Evolutionary conservation across 2,888 invertebrate genomes (phyloP), one percentile per base, ranked within the genome.

Genomic region (Lasiommata megera): DNA sequence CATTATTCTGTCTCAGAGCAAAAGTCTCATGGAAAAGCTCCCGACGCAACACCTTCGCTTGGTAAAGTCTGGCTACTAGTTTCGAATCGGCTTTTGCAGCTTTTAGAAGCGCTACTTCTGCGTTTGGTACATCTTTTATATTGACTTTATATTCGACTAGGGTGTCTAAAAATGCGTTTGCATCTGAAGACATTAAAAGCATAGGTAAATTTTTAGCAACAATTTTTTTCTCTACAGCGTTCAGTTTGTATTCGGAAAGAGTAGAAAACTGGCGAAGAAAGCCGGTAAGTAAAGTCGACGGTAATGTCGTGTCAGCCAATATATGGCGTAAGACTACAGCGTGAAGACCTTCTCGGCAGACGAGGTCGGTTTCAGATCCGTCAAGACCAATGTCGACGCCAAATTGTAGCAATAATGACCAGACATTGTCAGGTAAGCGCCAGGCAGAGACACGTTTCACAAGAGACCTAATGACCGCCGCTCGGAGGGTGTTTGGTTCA

Each of bases 311-410:
- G 11, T 62, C 62, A 6, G 63, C 50, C 28, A 85, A 46, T 14
- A 87, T 58, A 9, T 74, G 66, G 1, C 82, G 75, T 38, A 85
- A 62, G 1, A 87, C 66, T 1, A 77, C 78, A 0, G 79, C 77
- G 46, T 87, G 86, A 11, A 87, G 62, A 1, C 84, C 84, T 66
- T 87, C 86, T 0, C 23, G 37, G 56, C 82, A 87, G 0, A 71
- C 56, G 0, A 73, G 76, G 48, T 76, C 72, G 2, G 78, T 29
- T 0, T 61, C 7, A 2, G 46, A 58, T 0, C 86, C 87, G 54
- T 85, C 80, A 3, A 86, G 65, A 0, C 86, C 87, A 1, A 86
- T 67, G 1, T 75, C 79, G 31, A 71, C 71, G 0, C 73, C 79
- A 54, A 82, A 83, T 7, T 72, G 61, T 12, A 84, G 28, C 14